Conservation (phyloP, 2,888 invertebrate species). For the Dryomyza anilis region DNA sequence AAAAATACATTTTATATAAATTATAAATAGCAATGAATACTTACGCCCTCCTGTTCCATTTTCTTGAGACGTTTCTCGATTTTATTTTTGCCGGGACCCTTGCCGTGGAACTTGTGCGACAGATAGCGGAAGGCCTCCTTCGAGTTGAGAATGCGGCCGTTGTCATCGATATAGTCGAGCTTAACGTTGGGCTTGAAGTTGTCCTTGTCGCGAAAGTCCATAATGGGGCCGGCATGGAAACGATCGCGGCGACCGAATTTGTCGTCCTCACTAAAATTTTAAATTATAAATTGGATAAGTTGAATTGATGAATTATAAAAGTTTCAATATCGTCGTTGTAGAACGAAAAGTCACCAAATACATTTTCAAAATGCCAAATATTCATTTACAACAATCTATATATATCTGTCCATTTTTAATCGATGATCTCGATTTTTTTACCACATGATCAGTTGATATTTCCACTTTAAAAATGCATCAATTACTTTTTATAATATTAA, state of each 20-base stretch:
- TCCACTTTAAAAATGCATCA: too few relatives aligned
- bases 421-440: too few relatives aligned
- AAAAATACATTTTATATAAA: background rate
- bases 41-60: slow-evolving; percentile 86
- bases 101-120: slow-evolving; percentile 98
- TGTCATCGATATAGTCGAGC: slow-evolving; percentile 96
- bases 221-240: slow-evolving; percentile 79
- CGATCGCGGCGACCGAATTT: slow-evolving; percentile 77
- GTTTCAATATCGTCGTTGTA: too few relatives aligned
- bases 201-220: slow-evolving; percentile 91
- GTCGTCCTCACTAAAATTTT: slow-evolving; percentile 73
- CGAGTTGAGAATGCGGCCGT: slow-evolving; percentile 86
- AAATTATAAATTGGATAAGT: background rate
- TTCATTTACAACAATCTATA: too few relatives aligned
- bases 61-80: slow-evolving; percentile 95
- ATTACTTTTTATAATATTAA: too few relatives aligned
- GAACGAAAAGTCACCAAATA: too few relatives aligned
- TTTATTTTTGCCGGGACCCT: slow-evolving; percentile 98
- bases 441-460: too few relatives aligned
- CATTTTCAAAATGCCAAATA: too few relatives aligned
- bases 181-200: slow-evolving; percentile 92
- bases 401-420: too few relatives aligned
- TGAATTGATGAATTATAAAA: too few relatives aligned
- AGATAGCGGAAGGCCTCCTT: slow-evolving; percentile 97
- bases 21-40: slow-evolving; percentile 40